Evolutionary conservation across 2,797 vertebrate species (phyloP), one percentile per base, ranked within the genome.

Genomic region (Ispidina picta): DNA sequence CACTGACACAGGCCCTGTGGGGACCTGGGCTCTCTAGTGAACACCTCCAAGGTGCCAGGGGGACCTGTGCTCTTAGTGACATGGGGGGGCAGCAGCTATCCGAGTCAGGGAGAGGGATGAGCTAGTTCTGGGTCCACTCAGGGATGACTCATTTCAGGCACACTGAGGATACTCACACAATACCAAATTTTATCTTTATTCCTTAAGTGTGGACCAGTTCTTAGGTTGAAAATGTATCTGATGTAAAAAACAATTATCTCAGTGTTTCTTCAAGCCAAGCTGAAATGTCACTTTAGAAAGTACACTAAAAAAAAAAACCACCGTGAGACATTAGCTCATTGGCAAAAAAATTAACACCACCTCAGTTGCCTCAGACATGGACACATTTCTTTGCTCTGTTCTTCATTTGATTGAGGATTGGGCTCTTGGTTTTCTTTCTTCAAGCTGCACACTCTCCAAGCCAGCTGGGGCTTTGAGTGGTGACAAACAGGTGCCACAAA

Each of bases 231-330:
- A 88, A 71, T 23, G 9, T 71, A 52, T 76, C 68, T 86, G 60
- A 84, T 69, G 58, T 71, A 75, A 86, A 91, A 93, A 44, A 74
- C 51, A 77, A 74, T 48, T 73, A 51, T 65, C 64, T 76, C 51
- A 33, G 31, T 86, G 58, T 89, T 95, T 95, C 74, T 91, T 86
- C 74, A 86, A 86, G 89, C 78, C 65, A 77, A 92, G 76, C 49
- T 73, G 65, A 90, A 93, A 84, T 65, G 78, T 84, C 75, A 28
- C 69, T 90, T 82, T 55, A 71, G 62, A 90, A 89, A 94, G 60
- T 48, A 65, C 39, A 80, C 51, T 46, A 59, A 92, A 93, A 92
- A 66, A 92, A 92, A 88, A 13, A 23, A 23, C 7, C 22, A 41
- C 64, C 16, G 37, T 68, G 65, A 93, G 74, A 92, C 52, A 79